Base-by-base conservation (phyloP, 2,113 vertebrate genomes). In the Ploceus nigricollis region DNA sequence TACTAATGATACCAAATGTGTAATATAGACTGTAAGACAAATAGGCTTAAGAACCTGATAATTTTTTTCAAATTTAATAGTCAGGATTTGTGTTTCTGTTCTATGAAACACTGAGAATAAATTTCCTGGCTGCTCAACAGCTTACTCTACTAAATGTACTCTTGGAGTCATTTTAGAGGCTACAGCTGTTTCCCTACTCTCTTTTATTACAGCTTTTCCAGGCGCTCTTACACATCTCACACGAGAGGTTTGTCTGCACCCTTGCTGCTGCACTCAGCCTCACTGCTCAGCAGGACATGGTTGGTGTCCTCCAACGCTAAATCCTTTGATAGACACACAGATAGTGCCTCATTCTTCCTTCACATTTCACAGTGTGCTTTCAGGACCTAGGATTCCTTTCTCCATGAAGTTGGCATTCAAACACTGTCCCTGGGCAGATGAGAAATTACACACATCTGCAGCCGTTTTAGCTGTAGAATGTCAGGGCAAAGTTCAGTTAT, bases 181-280 rank as follows among this genome's bases (percentile, higher is more conserved):
- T 58, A 83, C 94, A 93, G 96, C 89, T 97, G 87, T 93, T 94
- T 91, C 66, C 58, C 53, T 77, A 5, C 31, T 76, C 56, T 85
- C 58, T 88, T 93, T 90, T 73, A 86, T 90, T 89, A 86, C 71
- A 83, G 89, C 64, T 93, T 88, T 96, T 96, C 64, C 81, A 81
- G 72, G 72, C 44, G 0, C 51, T 87, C 35, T 70, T 83, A 33
- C 72, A 77, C 60, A 92, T 89, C 83, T 91, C 86, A 75, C 42
- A 57, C 0, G 4, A 92, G 86, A 89, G 2, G 6, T 47, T 69
- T 87, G 83, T 83, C 91, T 91, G 77, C 80, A 68, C 69, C 56
- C 60, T 83, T 35, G 51, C 93, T 89, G 83, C 86, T 66, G 86
- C 86, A 63, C 87, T 50, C 58, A 22, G 71, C 53, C 80, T 33